Evolutionary conservation across 30 jellyfish, hydroid and myxozoan species (phyloP).

Genomic region (Pseudorhiza aurosa): DNA sequence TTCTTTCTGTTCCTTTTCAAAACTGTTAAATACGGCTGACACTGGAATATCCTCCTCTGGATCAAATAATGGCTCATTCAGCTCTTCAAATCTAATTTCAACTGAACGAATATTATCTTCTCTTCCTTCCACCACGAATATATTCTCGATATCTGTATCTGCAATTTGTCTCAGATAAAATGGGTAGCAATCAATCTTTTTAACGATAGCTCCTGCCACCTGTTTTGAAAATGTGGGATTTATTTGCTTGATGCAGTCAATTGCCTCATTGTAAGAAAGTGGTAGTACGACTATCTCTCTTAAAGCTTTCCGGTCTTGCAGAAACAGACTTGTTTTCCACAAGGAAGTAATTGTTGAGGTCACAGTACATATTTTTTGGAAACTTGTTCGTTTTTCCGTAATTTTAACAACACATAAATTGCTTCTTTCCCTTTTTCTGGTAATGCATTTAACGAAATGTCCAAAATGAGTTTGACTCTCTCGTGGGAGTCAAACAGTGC

Average conservation of each 20-base stretch:
- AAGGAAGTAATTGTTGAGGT: slow-evolving; percentile 23
- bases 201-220: slow-evolving; percentile 17
- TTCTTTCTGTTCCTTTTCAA: not conserved
- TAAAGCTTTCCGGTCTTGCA: slow-evolving; percentile 1
- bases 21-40: slow-evolving; percentile 4
- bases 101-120: slow-evolving; percentile 27
- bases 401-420: not conserved
- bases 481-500: slow-evolving; percentile 25
- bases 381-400: not conserved
- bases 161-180: slow-evolving; percentile 15
- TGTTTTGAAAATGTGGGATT: slow-evolving; percentile 27
- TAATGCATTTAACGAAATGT: slow-evolving; percentile 21
- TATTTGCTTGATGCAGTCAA: not conserved
- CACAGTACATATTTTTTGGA: not conserved
- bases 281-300: slow-evolving; percentile 22
- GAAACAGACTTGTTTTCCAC: slow-evolving; percentile 17
- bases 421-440: slow-evolving; percentile 5
- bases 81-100: slow-evolving; percentile 35
- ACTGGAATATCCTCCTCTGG: slow-evolving; percentile 1
- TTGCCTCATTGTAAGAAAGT: slow-evolving; percentile 7
- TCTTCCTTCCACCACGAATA: slow-evolving; percentile 33
- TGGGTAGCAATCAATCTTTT: slow-evolving; percentile 47
- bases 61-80: not conserved
- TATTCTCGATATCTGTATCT: slow-evolving; percentile 14
- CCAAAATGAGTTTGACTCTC: slow-evolving; percentile 21